Percentiles rank a stretch among this genome's conserved stretches.
Conservation (phyloP, 2,113 vertebrate species). For the Gobius niger region DNA sequence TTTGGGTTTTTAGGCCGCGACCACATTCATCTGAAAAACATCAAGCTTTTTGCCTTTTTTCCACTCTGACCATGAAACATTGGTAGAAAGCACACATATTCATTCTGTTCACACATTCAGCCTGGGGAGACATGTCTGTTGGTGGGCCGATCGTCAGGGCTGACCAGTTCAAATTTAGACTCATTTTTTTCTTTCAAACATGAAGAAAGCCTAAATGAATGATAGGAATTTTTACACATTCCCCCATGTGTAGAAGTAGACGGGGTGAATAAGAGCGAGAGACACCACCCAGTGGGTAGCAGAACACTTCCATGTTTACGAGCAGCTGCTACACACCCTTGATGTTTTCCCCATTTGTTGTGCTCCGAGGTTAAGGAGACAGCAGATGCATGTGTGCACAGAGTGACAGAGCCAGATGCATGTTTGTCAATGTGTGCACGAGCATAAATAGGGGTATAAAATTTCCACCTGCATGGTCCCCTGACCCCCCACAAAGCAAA, state of each 20-base stretch:
- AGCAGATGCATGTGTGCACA: constrained; percentile 38
- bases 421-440: constrained; percentile 52
- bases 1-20: constrained; percentile 72
- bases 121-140: constrained; percentile 42
- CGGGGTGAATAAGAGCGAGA: constrained; percentile 44
- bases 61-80: constrained; percentile 67
- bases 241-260: constrained; percentile 33
- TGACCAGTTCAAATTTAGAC: constrained; percentile 70
- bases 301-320: constrained; percentile 80
- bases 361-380: constrained; percentile 52
- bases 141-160: constrained; percentile 50
- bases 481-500: constrained; percentile 41
- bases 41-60: constrained; percentile 69
- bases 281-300: constrained; percentile 72
- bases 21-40: constrained; percentile 76
- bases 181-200: constrained; percentile 54
- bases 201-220: constrained; percentile 61
- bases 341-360: constrained; percentile 81
- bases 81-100: constrained; percentile 48
- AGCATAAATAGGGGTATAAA: constrained; percentile 51
- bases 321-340: constrained; percentile 81
- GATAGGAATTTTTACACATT: constrained; percentile 73
- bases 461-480: constrained; percentile 71
- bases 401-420: constrained; percentile 78
- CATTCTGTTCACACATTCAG: constrained; percentile 12